Evolutionary conservation across 2,888 invertebrate species (phyloP).

Genomic region (Atrina japonica): DNA sequence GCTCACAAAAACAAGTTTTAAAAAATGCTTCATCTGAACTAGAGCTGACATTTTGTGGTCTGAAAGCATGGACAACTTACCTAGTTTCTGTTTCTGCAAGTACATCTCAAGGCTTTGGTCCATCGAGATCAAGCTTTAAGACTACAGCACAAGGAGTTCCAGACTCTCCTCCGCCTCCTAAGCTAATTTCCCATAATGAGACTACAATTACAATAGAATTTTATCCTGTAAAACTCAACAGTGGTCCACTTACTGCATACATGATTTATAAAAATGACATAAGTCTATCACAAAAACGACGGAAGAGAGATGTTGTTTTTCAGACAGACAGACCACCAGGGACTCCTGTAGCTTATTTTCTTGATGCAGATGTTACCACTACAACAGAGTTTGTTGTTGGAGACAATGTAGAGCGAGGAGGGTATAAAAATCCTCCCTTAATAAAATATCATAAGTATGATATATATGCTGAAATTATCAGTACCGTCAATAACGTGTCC

Average conservation of each 20-base stretch:
- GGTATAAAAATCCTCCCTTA: conserved; percentile 89
- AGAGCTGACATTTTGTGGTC: conserved; percentile 76
- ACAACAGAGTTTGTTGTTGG: conserved; percentile 87
- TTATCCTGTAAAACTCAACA: conserved; percentile 86
- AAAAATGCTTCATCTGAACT: conserved; percentile 1
- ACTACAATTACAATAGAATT: conserved; percentile 86
- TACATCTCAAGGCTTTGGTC: conserved; percentile 82
- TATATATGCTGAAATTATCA: conserved; percentile 87
- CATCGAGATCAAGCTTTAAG: conserved; percentile 82
- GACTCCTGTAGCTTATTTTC: conserved; percentile 86
- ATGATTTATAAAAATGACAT: conserved; percentile 87
- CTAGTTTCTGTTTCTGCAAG: conserved; percentile 87
- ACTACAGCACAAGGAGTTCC: conserved; percentile 89
- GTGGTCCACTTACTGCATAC: conserved; percentile 89
- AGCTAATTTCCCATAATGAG: conserved; percentile 84
- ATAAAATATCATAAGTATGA: conserved; percentile 84
- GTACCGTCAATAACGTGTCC: conserved; percentile 85
- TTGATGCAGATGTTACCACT: conserved; percentile 84
- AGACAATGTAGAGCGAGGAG: conserved; percentile 88
- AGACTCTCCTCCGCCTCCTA: conserved; percentile 85
- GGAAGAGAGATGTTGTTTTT: conserved; percentile 41
- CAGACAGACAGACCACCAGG: conserved; percentile 49
- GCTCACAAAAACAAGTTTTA: too few species aligned
- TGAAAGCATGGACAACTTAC: conserved; percentile 89
- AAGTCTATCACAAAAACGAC: conserved; percentile 76